Evolutionary conservation across 2,113 vertebrate genomes (phyloP), one percentile per base, ranked within the genome.

Genomic region (Bucco capensis): DNA sequence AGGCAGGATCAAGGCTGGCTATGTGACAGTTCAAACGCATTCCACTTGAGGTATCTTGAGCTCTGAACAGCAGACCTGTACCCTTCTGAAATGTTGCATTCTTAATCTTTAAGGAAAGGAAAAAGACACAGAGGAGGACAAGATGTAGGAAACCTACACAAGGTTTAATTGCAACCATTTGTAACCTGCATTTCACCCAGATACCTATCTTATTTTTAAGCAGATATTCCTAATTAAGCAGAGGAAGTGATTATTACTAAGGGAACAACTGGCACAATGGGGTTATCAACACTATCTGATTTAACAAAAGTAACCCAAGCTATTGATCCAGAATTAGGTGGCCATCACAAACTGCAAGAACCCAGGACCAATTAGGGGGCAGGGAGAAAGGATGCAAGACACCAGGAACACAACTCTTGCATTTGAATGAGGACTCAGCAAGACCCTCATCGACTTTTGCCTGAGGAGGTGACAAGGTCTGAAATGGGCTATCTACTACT

Each of bases 141-240:
- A 47, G 83, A 28, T 40, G 51, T 10, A 64, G 47, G 37, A 61
- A 64, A 94, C 16, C 56, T 49, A 66, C 66, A 10, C 0, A 1
- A 74, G 69, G 30, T 92, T 83, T 95, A 94, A 97, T 73, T 49
- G 81, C 72, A 95, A 72, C 80, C 61, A 71, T 83, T 96, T 96
- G 83, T 92, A 86, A 92, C 54, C 94, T 64, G 57, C 85, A 80
- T 88, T 88, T 71, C 65, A 90, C 44, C 73, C 72, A 75, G 82
- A 89, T 50, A 86, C 37, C 13, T 21, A 82, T 72, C 90, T 92
- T 42, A 69, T 65, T 90, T 91, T 82, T 87, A 95, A 83, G 62
- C 30, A 81, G 80, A 62, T 94, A 84, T 58, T 77, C 86, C 89
- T 76, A 92, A 89, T 96, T 89, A 94, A 93, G 78, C 66, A 84